Percentiles rank a stretch among this genome's conserved stretches.
These are phyloP conservation scores for Tetropium fuscum DNA, from an alignment of 2,888 invertebrate species.

Conservation along the genomic window DNA sequence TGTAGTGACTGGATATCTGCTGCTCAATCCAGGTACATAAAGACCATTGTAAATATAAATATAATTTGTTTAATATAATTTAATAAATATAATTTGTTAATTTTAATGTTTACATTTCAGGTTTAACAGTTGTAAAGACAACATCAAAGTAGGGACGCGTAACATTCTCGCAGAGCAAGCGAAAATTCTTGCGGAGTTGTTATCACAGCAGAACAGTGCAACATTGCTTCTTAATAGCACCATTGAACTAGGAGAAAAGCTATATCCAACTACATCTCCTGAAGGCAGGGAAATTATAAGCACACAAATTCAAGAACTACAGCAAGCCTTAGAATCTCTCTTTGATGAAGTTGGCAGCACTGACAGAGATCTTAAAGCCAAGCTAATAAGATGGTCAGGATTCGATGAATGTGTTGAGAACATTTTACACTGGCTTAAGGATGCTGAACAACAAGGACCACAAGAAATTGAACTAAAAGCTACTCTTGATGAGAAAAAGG, in stretches of 20 bases:
- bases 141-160: constrained; percentile 73
- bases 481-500: constrained; percentile 91
- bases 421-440: constrained; percentile 83
- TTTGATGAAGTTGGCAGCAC: constrained; percentile 84
- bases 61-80: constrained; percentile 2
- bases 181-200: constrained; percentile 77
- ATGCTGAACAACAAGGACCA: constrained; percentile 80
- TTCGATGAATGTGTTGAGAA: constrained; percentile 88
- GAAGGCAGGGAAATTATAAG: constrained; percentile 90
- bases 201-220: constrained; percentile 81
- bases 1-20: constrained; percentile 84
- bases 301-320: constrained; percentile 85
- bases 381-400: constrained; percentile 87
- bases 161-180: constrained; percentile 78
- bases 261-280: constrained; percentile 86
- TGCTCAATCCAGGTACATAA: constrained; percentile 76
- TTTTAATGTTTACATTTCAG: too few species aligned
- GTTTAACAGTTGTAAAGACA: constrained; percentile 76
- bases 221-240: constrained; percentile 84
- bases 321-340: constrained; percentile 83
- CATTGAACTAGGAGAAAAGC: constrained; percentile 88
- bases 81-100: too few species aligned
- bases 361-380: constrained; percentile 85
- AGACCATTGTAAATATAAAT: background rate
- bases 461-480: constrained; percentile 84